Conservation (phyloP, 2,113 vertebrate species). For the Galeopterus variegatus region DNA sequence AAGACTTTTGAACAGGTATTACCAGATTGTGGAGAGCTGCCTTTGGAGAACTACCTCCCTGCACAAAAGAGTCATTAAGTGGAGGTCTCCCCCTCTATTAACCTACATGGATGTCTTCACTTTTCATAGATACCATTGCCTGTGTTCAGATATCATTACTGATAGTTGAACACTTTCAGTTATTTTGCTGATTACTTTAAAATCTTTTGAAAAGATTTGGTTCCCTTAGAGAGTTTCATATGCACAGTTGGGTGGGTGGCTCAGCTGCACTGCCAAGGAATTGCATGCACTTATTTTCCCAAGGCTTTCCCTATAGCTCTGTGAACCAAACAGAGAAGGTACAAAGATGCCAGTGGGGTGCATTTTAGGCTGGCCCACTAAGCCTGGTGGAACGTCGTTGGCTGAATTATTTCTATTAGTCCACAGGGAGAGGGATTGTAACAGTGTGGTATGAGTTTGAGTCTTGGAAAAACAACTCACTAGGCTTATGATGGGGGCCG, state of each 20-base stretch:
- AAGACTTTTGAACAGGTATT: not conserved
- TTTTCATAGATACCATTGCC: not conserved
- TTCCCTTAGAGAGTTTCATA: not conserved
- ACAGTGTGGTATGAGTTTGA: not conserved
- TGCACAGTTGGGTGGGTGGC: not conserved
- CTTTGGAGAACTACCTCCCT: no score
- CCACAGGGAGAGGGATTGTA: not conserved
- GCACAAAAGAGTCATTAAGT: no score
- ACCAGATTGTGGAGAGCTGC: not conserved
- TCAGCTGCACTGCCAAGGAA: not conserved
- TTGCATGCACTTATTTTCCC: rapidly evolving
- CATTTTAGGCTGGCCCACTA: no score
- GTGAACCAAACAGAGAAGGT: no score
- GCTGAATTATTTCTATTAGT: not conserved
- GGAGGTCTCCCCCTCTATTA: not conserved
- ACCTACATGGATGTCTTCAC: rapidly evolving
- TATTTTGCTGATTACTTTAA: not conserved
- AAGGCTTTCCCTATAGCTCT: not conserved
- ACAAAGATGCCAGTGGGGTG: rapidly evolving
- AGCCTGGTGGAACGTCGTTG: rapidly evolving
- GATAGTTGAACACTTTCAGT: not conserved
- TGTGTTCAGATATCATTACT: not conserved
- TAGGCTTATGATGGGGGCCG: not conserved
- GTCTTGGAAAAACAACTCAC: not conserved
- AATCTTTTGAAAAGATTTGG: not conserved